Conservation (phyloP, 2,888 invertebrate genomes). For the Microplitis manilae region DNA sequence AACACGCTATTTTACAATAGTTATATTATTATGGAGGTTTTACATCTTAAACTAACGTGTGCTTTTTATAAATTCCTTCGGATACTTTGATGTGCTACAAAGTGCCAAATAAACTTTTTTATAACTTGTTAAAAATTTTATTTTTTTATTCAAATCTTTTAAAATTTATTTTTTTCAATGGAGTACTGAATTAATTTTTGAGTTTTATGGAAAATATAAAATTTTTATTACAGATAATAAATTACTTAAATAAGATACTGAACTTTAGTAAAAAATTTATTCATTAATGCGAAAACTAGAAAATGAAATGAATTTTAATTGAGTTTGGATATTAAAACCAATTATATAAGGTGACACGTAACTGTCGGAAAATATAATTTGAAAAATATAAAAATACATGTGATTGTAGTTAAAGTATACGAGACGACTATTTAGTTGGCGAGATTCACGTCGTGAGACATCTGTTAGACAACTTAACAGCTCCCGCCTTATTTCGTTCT, state of each 20-base stretch:
- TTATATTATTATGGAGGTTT: background rate
- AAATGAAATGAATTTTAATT: no score
- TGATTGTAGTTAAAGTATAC: conserved; percentile 33
- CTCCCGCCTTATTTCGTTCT: conserved; percentile 49
- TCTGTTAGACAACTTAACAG: conserved; percentile 70
- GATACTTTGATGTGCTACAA: background rate
- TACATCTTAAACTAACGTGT: background rate
- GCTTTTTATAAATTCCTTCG: conserved; percentile 2
- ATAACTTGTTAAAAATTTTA: conserved; percentile 14
- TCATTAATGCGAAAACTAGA: no score
- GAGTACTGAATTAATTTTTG: background rate
- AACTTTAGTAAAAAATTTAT: background rate
- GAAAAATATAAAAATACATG: conserved; percentile 41
- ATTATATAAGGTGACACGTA: background rate
- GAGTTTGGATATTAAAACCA: background rate
- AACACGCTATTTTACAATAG: conserved; percentile 6
- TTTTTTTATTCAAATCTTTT: background rate
- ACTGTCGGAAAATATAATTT: conserved; percentile 39
- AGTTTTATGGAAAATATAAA: background rate
- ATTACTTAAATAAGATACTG: no score
- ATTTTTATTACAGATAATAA: no score
- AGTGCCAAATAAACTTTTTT: background rate
- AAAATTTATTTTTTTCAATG: background rate
- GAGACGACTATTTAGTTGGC: conserved; percentile 61
- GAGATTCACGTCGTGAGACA: conserved; percentile 69